phyloP scores from a whole-genome alignment of 2,888 invertebrate genomes.

The Pterostichus madidus region DNA sequence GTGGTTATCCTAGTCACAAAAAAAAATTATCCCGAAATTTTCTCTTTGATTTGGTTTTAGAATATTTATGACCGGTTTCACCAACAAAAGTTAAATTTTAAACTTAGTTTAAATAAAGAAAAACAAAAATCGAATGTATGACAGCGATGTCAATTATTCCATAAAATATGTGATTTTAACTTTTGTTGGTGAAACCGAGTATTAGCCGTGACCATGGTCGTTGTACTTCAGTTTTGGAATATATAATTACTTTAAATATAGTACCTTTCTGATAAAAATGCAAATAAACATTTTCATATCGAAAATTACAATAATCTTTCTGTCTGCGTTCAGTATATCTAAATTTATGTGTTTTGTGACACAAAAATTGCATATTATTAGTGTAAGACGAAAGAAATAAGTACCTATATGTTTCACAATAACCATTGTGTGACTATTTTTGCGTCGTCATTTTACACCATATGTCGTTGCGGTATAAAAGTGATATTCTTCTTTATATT shows the following conservation, averaged over 20 bases:
- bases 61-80: too few relatives aligned
- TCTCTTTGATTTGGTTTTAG: too few relatives aligned
- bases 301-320: neutral
- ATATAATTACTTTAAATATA: neutral
- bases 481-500: conserved; percentile 18
- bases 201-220: too few relatives aligned
- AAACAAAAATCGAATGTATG: too few relatives aligned
- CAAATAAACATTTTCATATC: neutral
- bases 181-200: too few relatives aligned
- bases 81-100: too few relatives aligned
- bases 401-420: neutral
- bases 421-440: conserved; percentile 19
- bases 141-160: too few relatives aligned
- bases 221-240: neutral
- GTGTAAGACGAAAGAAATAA: too few relatives aligned
- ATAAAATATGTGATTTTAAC: too few relatives aligned
- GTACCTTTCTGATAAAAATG: neutral
- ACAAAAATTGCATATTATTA: neutral
- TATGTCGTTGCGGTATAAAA: conserved; percentile 29
- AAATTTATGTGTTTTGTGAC: neutral
- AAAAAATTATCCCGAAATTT: too few relatives aligned
- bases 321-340: neutral
- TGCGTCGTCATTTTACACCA: conserved; percentile 10
- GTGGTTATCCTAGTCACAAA: too few relatives aligned
- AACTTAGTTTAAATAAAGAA: too few relatives aligned